phyloP scores from a whole-genome alignment of 2,888 invertebrate species.

The Autographa pulchrina region DNA sequence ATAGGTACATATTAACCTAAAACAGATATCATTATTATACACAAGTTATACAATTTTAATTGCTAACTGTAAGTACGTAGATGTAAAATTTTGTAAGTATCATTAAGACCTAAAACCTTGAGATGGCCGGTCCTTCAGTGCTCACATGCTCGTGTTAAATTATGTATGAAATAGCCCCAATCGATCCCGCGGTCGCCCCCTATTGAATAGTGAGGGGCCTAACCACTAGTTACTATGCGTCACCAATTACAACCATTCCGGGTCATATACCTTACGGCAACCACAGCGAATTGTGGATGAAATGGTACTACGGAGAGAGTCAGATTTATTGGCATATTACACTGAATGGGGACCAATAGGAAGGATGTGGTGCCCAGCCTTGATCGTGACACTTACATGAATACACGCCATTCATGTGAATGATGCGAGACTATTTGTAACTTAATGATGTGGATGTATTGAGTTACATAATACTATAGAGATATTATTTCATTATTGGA shows the following conservation, averaged over 20 bases:
- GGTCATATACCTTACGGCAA: constrained; percentile 28
- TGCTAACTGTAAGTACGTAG: background rate
- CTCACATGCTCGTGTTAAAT: constrained; percentile 59
- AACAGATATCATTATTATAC: too few relatives aligned
- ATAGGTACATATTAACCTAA: too few relatives aligned
- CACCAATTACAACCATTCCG: constrained; percentile 36
- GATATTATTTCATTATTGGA: background rate
- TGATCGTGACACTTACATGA: constrained; percentile 4
- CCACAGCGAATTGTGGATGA: constrained; percentile 20
- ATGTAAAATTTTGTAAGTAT: background rate
- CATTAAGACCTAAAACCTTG: background rate
- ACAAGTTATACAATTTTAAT: background rate
- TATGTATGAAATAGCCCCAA: constrained; percentile 69
- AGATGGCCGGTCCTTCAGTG: background rate
- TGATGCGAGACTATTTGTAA: background rate
- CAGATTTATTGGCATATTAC: constrained; percentile 17
- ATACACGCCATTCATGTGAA: constrained; percentile 4
- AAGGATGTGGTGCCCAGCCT: constrained; percentile 1
- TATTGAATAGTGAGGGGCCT: constrained; percentile 44
- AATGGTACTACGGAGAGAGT: constrained; percentile 7
- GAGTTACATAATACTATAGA: background rate
- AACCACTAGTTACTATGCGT: constrained; percentile 57
- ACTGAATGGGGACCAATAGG: constrained; percentile 1
- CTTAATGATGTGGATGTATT: background rate
- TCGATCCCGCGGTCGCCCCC: constrained; percentile 57